Percentiles rank a stretch among this genome's conserved stretches.
These are phyloP conservation scores for Panthera leo DNA, from an alignment of 2,113 vertebrate species.

Conservation along the genomic window DNA sequence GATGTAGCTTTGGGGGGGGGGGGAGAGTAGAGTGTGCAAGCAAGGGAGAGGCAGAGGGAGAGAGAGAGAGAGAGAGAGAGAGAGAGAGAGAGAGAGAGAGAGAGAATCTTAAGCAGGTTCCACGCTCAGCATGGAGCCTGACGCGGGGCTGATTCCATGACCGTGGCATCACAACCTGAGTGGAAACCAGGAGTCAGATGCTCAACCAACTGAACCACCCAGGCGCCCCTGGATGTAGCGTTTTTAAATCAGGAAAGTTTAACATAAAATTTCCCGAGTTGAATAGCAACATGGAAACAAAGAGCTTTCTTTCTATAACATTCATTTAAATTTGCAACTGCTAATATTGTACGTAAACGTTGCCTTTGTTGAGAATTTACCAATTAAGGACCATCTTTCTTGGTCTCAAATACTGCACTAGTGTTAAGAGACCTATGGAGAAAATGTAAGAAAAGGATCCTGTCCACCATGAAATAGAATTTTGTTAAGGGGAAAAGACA, in stretches of 20 bases:
- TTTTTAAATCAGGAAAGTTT: conserved; percentile 1
- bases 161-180: too few species aligned
- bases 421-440: not conserved
- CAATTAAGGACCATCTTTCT: not conserved
- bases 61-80: too few species aligned
- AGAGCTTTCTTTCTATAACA: not conserved
- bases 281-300: not conserved
- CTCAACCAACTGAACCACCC: too few species aligned
- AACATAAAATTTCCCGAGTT: not conserved
- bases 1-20: not conserved
- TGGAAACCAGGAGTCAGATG: too few species aligned
- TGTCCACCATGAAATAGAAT: not conserved
- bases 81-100: too few species aligned
- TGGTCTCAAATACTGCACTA: not conserved
- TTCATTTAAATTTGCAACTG: not conserved
- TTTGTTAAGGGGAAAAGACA: not conserved
- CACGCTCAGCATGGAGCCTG: too few species aligned
- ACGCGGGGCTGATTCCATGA: too few species aligned
- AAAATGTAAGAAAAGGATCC: not conserved
- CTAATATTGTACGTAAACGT: not conserved
- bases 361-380: not conserved
- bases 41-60: too few species aligned
- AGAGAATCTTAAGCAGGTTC: too few species aligned
- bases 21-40: too few species aligned
- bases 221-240: not conserved